Base-by-base conservation (phyloP, 2,888 invertebrate species). In the Chaitophorus viminalis region DNA sequence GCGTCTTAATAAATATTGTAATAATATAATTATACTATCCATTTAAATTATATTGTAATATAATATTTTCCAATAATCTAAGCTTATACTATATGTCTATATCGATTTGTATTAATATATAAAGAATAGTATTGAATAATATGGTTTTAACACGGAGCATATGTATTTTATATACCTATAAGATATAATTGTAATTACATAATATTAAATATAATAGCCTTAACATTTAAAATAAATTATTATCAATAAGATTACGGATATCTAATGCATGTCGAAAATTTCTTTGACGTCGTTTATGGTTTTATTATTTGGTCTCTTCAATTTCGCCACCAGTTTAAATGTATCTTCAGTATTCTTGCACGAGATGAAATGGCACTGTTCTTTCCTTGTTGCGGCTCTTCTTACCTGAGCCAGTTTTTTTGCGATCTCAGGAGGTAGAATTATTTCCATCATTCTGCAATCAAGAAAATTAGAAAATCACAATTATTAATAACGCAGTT, bases 391-490 rank as follows among this genome's bases (percentile, higher is more conserved):
- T 18, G 90, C 89, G 11, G 90, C 89, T 75, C 89, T 89, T 25
- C 90, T 89, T 39, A 90, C 88, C 46, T 89, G 89, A 36, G 89
- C 89, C 46, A 90, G 68, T 65, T 90, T 90, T 82, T 89, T 90
- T 11, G 90, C 89, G 60, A 90, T 75, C 25, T 89, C 82, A 0
- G 89, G 89, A 3, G 90, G 90, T 33, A 90, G 82, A 65, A 90
- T 82, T 46, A 90, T 89, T 84, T 90, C 90, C 82, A 90, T 84
- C 25, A 90, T 88, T 75, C 90, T 90, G 89, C 3, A 75, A 88
- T 76, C 25, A 74, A 36, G 11, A 39, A n/a, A n/a, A n/a, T n/a
- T 46, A 46, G 14, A 46, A 46, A 46, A 46, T 46, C 46, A n/a
- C n/a, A 14, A 46, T 46, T 46, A 46, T 14, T 46, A n/a, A n/a